Conservation (phyloP, 2,888 invertebrate genomes). For the Drosophila fungiperda region DNA sequence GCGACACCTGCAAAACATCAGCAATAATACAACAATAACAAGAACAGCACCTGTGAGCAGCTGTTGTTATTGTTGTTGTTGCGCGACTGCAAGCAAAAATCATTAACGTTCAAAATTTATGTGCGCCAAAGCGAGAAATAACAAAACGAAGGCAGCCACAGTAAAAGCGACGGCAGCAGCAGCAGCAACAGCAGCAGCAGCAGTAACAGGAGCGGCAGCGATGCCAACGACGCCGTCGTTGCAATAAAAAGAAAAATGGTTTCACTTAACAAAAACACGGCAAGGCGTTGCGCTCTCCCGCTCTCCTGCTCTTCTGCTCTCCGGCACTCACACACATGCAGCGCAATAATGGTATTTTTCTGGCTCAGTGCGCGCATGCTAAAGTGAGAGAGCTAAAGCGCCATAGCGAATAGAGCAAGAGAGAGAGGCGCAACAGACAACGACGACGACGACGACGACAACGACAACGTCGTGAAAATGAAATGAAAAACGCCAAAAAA, state of each 20-base stretch:
- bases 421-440: constrained; percentile 69
- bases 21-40: constrained; percentile 21
- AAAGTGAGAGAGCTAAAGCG: constrained; percentile 32
- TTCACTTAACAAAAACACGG: constrained; percentile 82
- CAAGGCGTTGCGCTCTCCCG: constrained; percentile 59
- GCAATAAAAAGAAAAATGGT: constrained; percentile 82
- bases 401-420: constrained; percentile 15
- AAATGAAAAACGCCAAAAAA: constrained; percentile 79
- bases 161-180: constrained; percentile 7
- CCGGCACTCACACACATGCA: background rate
- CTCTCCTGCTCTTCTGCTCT: background rate
- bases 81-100: constrained; percentile 77
- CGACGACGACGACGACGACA: constrained; percentile 11
- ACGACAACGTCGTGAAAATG: constrained; percentile 67
- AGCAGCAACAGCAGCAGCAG: constrained; percentile 10
- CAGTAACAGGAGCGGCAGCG: constrained; percentile 24
- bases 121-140: constrained; percentile 79
- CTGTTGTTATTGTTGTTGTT: constrained; percentile 43
- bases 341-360: constrained; percentile 78
- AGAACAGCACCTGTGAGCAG: constrained; percentile 65
- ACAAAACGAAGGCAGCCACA: constrained; percentile 60
- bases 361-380: constrained; percentile 59
- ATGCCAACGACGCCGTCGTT: constrained; percentile 21
- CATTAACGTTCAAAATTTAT: constrained; percentile 77
- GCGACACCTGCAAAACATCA: constrained; percentile 69